phyloP scores from a whole-genome alignment of 2,888 invertebrate genomes.

The Tiphia femorata region DNA sequence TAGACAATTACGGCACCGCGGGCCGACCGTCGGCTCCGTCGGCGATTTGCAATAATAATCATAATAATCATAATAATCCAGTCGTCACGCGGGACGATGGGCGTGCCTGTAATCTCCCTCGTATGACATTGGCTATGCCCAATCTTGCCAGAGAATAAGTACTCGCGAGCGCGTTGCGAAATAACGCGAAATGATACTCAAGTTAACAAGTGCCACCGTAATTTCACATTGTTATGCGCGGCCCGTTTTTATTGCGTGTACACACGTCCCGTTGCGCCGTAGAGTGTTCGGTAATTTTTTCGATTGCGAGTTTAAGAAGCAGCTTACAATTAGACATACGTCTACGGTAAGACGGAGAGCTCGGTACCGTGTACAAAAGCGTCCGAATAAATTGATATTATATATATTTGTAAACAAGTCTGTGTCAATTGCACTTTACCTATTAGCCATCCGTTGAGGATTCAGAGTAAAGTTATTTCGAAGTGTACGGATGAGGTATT shows the following conservation, averaged over 20 bases:
- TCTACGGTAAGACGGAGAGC: too few species aligned
- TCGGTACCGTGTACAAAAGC: too few species aligned
- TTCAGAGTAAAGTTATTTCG: too few species aligned
- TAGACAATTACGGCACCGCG: conserved; percentile 25
- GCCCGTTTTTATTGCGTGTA: background rate
- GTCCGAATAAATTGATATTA: too few species aligned
- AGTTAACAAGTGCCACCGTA: background rate
- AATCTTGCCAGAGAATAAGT: conserved; percentile 18
- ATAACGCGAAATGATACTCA: background rate
- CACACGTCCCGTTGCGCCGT: too few species aligned
- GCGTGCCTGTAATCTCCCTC: conserved; percentile 24
- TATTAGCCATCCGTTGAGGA: too few species aligned
- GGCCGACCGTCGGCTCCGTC: background rate
- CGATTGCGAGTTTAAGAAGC: background rate
- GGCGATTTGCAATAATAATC: background rate
- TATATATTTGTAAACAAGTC: too few species aligned
- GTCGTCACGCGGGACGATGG: conserved; percentile 15
- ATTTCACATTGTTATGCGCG: too few species aligned
- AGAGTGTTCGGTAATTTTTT: too few species aligned
- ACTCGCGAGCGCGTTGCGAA: background rate
- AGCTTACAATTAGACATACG: background rate
- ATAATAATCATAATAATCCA: too few species aligned
- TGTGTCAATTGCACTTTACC: too few species aligned
- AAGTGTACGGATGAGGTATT: too few species aligned
- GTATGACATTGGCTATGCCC: conserved; percentile 19